Evolutionary conservation across 2,113 vertebrate genomes (phyloP).

Genomic region (Pelvicachromis taeniatus): DNA sequence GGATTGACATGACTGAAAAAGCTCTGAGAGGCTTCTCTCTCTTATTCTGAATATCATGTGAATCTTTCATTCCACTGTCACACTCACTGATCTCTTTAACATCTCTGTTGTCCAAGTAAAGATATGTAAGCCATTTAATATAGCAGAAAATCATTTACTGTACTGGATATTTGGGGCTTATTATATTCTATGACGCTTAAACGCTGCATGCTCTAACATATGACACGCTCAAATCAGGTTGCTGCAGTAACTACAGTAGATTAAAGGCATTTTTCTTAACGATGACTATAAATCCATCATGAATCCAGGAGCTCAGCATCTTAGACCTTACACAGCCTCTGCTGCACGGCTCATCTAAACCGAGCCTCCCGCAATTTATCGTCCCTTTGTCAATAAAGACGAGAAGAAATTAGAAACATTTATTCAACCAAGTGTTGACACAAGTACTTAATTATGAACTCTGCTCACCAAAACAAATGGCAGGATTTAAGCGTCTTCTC

Average conservation of each 20-base stretch:
- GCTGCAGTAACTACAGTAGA: neutral
- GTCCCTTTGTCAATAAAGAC: neutral
- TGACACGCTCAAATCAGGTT: neutral
- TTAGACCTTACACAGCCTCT: neutral
- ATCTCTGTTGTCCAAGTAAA: neutral
- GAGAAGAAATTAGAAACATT: conserved; percentile 24
- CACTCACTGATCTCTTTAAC: neutral
- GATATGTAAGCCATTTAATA: neutral
- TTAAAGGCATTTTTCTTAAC: neutral
- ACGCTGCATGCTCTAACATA: neutral
- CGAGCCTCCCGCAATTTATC: neutral
- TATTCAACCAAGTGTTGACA: conserved; percentile 22
- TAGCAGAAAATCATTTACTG: neutral
- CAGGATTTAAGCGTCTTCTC: neutral
- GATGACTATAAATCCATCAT: neutral
- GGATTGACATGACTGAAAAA: neutral
- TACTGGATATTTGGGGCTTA: neutral
- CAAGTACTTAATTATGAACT: conserved; percentile 14
- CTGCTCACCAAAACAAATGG: neutral
- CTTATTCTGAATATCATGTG: neutral
- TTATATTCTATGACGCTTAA: neutral
- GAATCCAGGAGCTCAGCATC: neutral
- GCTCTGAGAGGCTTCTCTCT: neutral
- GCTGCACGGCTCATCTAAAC: neutral
- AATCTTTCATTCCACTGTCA: neutral